Evolutionary conservation across 2,797 vertebrate species (phyloP), one percentile per base, ranked within the genome.

Genomic region (Sitta carolinensis): DNA sequence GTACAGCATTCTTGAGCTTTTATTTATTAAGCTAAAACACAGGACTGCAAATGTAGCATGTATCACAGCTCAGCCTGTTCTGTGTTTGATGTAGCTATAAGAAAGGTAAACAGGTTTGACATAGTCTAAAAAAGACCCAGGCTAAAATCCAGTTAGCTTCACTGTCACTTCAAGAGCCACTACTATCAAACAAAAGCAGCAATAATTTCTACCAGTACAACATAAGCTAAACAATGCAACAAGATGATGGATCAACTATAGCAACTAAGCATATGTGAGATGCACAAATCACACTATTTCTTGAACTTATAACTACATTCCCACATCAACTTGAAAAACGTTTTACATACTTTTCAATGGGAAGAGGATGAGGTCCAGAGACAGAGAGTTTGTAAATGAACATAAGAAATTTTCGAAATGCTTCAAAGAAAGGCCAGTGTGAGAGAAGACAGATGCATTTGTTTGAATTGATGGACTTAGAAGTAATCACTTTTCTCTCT

Each of bases 391-490:
- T 99, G 98, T 99, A 99, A 91, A 99, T 98, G 97, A 99, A 99
- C 98, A 99, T 98, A 79, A 99, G 98, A 97, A 99, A 99, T 97
- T 99, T 99, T 96, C 98, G 97, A 97, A 99, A 99, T 87, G 99
- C 98, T 76, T 99, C 98, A 84, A 99, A 99, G 98, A 99, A 99
- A 79, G 99, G 99, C 99, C 99, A 99, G 40, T 98, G 99, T 74
- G 99, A 99, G 19, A 99, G 98, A 95, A 99, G 97, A 96, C 99
- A 99, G 97, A 99, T 99, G 96, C 99, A 99, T 95, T 99, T 99
- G 96, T 99, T 99, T 94, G 99, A 98, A 97, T 99, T 99, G 69
- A 99, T 98, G 5, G 98, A 98, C 81, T 99, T 98, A 89, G 98
- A 98, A 61, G 98, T 98, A 97, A 99, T 97, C 91, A 98, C 93